Percentiles rank a stretch among this genome's conserved stretches.
Evolutionary conservation across 2,888 invertebrate species (phyloP).

Genomic region (Habroteleia sp.): DNA sequence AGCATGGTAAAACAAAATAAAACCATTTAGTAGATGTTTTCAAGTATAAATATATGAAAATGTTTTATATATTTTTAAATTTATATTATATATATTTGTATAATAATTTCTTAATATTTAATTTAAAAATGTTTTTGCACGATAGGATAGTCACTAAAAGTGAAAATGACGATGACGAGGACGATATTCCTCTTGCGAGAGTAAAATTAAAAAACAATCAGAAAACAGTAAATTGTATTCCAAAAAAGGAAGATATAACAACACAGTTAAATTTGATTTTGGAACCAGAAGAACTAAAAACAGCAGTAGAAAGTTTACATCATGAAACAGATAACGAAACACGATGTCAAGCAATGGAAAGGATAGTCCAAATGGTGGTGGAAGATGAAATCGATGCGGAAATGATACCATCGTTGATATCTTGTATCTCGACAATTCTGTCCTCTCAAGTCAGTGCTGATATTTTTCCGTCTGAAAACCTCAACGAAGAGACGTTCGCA

Average conservation of each 20-base stretch:
- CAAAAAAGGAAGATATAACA: conserved; percentile 75
- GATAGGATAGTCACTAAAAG: conserved; percentile 75
- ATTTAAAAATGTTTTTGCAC: neutral
- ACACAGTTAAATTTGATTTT: conserved; percentile 74
- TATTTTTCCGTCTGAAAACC: conserved; percentile 83
- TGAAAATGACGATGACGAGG: conserved; percentile 87
- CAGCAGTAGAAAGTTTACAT: conserved; percentile 83
- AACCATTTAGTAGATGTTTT: too few species aligned
- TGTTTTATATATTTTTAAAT: neutral
- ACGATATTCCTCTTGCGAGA: conserved; percentile 90
- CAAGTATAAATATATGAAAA: conserved; percentile 32
- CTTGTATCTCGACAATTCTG: conserved; percentile 84
- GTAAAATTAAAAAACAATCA: conserved; percentile 84
- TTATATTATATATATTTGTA: neutral
- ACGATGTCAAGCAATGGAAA: conserved; percentile 86
- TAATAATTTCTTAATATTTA: neutral
- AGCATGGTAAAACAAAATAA: too few species aligned
- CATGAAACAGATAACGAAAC: conserved; percentile 83
- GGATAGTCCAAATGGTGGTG: conserved; percentile 84
- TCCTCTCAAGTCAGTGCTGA: conserved; percentile 83
- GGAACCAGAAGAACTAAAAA: conserved; percentile 82
- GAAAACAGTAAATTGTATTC: conserved; percentile 74
- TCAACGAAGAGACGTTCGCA: conserved; percentile 84
- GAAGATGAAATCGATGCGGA: conserved; percentile 85
- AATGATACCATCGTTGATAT: conserved; percentile 83